A percentile compares a stretch with the other conserved stretches of the same genome.
Conservation (phyloP, 2,797 vertebrate species). For the Rhyacichthys aspro region DNA sequence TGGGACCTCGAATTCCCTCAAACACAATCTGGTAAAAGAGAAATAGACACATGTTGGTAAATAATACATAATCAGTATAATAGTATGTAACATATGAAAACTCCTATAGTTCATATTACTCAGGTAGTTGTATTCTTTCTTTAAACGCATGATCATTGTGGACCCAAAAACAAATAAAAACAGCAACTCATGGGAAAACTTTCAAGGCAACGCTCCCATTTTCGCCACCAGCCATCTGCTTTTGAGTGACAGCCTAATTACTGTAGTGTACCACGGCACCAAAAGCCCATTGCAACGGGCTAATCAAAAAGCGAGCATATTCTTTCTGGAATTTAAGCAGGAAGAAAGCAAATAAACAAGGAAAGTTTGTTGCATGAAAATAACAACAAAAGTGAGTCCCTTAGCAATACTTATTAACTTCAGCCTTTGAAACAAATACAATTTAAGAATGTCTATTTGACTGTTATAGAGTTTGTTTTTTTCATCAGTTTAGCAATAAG, state of each 20-base stretch:
- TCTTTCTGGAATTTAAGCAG: slow-evolving; percentile 57
- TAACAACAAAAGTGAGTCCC: slow-evolving; percentile 40
- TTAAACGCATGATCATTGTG: slow-evolving; percentile 26
- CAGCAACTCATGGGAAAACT: slow-evolving; percentile 54
- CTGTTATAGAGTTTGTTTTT: background rate
- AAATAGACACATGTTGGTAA: background rate
- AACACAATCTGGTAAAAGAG: slow-evolving; percentile 88
- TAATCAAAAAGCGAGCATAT: slow-evolving; percentile 74
- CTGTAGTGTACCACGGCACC: slow-evolving; percentile 62
- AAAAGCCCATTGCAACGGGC: slow-evolving; percentile 70
- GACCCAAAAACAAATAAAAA: slow-evolving; percentile 42
- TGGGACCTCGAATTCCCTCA: slow-evolving; percentile 90
- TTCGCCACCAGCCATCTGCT: slow-evolving; percentile 65
- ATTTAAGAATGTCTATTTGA: slow-evolving; percentile 1
- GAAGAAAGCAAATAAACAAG: slow-evolving; percentile 50
- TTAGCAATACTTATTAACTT: slow-evolving; percentile 21
- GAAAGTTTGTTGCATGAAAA: slow-evolving; percentile 46
- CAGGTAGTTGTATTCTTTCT: slow-evolving; percentile 4
- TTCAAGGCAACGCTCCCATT: slow-evolving; percentile 48
- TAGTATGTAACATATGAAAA: background rate
- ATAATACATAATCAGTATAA: background rate
- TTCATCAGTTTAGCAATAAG: slow-evolving; percentile 3
- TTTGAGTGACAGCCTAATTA: slow-evolving; percentile 86
- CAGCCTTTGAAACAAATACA: slow-evolving; percentile 21
- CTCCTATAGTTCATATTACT: too few relatives aligned